Conservation (phyloP, 2,888 invertebrate genomes). For the Pardosa pseudoannulata region DNA sequence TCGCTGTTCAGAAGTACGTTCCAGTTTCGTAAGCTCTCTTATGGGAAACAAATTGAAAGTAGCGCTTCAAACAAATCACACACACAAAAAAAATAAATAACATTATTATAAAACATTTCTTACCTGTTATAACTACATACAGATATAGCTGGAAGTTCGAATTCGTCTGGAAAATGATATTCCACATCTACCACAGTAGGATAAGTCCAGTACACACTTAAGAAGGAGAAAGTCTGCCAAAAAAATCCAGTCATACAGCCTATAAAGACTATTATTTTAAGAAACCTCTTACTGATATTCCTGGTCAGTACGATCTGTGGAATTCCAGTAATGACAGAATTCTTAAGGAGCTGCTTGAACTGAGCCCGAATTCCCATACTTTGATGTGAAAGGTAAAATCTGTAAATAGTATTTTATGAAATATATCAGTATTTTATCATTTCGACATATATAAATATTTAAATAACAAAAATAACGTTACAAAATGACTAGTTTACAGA, state of each 20-base stretch:
- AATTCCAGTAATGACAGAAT: constrained; percentile 55
- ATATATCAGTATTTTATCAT: too few relatives aligned
- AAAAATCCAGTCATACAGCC: constrained; percentile 47
- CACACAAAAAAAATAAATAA: too few relatives aligned
- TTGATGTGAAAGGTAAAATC: neutral
- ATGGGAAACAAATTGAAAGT: too few relatives aligned
- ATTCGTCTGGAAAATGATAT: constrained; percentile 39
- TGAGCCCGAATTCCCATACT: constrained; percentile 37
- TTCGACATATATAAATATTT: too few relatives aligned
- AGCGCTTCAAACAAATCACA: too few relatives aligned
- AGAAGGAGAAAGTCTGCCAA: constrained; percentile 46
- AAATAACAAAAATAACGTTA: too few relatives aligned
- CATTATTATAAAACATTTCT: neutral
- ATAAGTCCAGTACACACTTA: constrained; percentile 52
- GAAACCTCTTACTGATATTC: constrained; percentile 24
- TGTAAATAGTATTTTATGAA: too few relatives aligned
- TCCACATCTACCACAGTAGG: constrained; percentile 61
- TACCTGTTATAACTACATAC: constrained; percentile 61
- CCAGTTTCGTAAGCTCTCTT: too few relatives aligned
- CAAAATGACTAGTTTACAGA: too few relatives aligned
- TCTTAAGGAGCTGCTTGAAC: constrained; percentile 41
- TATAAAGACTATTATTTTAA: constrained; percentile 39
- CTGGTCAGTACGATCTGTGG: constrained; percentile 56
- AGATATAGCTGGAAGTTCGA: constrained; percentile 51
- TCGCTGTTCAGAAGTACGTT: too few relatives aligned